phyloP scores from a whole-genome alignment of 2,888 invertebrate genomes.

The Anthrax anthrax region DNA sequence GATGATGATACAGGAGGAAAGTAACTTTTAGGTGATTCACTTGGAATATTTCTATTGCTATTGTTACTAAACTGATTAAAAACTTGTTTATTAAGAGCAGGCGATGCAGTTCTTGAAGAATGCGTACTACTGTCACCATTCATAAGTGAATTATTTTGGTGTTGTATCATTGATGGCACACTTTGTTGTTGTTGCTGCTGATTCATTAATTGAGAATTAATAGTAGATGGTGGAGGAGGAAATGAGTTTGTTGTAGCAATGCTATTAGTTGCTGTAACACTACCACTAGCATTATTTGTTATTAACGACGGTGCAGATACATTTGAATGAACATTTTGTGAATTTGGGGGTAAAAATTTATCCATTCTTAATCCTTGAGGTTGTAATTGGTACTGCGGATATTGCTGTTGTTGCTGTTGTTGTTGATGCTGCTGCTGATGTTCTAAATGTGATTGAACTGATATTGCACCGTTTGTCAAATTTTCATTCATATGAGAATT shows the following conservation, averaged over 20 bases:
- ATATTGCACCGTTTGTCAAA: constrained; percentile 3
- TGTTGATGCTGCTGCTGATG: not conserved
- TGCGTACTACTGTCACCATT: constrained; percentile 22
- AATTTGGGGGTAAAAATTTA: constrained; percentile 2
- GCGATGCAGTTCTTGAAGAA: constrained; percentile 32
- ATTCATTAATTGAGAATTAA: not conserved
- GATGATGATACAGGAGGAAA: no score
- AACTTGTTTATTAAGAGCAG: constrained; percentile 19
- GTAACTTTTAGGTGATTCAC: no score
- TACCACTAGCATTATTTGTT: constrained; percentile 1
- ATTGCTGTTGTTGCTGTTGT: not conserved
- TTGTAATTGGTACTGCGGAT: not conserved
- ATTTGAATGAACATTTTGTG: not conserved
- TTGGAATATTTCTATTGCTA: no score
- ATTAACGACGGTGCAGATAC: not conserved
- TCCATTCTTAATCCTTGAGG: not conserved
- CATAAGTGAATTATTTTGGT: not conserved
- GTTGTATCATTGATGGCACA: not conserved
- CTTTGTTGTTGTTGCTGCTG: constrained; percentile 3
- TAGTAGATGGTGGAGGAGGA: not conserved
- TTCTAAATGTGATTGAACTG: constrained; percentile 3
- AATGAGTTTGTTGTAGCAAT: not conserved
- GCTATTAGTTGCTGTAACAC: not conserved
- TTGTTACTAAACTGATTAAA: no score
- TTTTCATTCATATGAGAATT: not conserved